Conservation (phyloP, 2,113 vertebrate genomes). For the Oreocharis arfaki region DNA sequence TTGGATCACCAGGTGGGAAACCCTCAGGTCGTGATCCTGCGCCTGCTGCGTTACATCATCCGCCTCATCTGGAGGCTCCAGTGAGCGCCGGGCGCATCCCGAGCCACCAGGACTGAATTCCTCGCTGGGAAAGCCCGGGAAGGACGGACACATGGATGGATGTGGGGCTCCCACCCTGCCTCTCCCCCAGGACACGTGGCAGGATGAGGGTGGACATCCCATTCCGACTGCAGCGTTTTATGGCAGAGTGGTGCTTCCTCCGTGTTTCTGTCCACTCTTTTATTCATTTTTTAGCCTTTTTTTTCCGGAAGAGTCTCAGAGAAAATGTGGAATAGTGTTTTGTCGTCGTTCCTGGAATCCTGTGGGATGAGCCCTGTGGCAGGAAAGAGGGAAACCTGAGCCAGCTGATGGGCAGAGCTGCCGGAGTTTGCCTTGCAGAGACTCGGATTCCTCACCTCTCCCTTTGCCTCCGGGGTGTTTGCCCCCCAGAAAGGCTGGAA, state of each 20-base stretch:
- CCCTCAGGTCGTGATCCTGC: conserved; percentile 68
- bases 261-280: background rate
- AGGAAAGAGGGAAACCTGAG: conserved; percentile 34
- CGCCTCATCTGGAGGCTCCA: conserved; percentile 75
- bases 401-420: conserved; percentile 62
- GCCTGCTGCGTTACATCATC: conserved; percentile 70
- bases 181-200: background rate
- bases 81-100: background rate
- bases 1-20: conserved; percentile 47
- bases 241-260: conserved; percentile 50
- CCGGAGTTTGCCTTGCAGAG: conserved; percentile 57
- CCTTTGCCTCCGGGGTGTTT: background rate
- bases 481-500: background rate
- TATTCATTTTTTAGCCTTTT: background rate
- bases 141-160: background rate
- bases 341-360: conserved; percentile 23
- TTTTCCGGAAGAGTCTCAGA: background rate
- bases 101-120: background rate
- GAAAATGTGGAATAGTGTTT: conserved; percentile 11
- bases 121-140: background rate
- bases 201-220: background rate
- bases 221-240: background rate
- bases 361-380: background rate
- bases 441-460: background rate
- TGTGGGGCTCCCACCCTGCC: background rate